Percentiles rank a stretch among this genome's conserved stretches.
phyloP scores from a whole-genome alignment of 35 echinoderm and acorn worm genomes.

The Ophiothrix spiculata region DNA sequence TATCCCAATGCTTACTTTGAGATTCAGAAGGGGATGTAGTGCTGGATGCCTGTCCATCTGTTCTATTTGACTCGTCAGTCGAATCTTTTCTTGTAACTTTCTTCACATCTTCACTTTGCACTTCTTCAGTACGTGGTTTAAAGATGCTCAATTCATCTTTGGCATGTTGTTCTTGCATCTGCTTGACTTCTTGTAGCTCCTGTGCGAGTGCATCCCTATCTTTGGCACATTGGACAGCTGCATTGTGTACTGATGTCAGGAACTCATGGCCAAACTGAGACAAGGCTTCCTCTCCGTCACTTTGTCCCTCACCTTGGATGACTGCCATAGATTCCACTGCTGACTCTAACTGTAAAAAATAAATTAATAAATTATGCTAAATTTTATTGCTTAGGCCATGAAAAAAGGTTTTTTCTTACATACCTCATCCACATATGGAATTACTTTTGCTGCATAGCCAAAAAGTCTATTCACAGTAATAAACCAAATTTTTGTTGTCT shows the following conservation, averaged over 20 bases:
- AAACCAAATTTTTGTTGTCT: too few relatives aligned
- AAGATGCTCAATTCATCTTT: constrained; percentile 21
- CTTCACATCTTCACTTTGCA: too few relatives aligned
- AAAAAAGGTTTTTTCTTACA: too few relatives aligned
- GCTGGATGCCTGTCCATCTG: too few relatives aligned
- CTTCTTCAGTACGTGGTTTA: background rate
- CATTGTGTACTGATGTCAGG: constrained; percentile 3
- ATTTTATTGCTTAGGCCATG: too few relatives aligned
- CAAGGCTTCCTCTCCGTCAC: constrained; percentile 9
- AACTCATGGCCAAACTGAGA: constrained; percentile 15
- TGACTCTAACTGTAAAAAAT: constrained; percentile 19
- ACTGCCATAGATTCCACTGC: constrained; percentile 13
- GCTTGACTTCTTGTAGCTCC: constrained; percentile 25
- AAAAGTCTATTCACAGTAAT: too few relatives aligned
- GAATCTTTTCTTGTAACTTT: too few relatives aligned
- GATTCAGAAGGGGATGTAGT: too few relatives aligned
- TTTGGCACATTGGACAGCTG: background rate
- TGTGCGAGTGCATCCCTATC: constrained; percentile 12
- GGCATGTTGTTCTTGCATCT: constrained; percentile 26
- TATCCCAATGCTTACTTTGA: too few relatives aligned
- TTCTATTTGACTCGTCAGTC: too few relatives aligned
- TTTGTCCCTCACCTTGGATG: background rate
- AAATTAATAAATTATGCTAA: background rate
- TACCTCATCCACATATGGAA: too few relatives aligned
- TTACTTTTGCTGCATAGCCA: too few relatives aligned